Evolutionary conservation across 2,888 invertebrate species (phyloP).

Genomic region (Acanthopleura granulata): DNA sequence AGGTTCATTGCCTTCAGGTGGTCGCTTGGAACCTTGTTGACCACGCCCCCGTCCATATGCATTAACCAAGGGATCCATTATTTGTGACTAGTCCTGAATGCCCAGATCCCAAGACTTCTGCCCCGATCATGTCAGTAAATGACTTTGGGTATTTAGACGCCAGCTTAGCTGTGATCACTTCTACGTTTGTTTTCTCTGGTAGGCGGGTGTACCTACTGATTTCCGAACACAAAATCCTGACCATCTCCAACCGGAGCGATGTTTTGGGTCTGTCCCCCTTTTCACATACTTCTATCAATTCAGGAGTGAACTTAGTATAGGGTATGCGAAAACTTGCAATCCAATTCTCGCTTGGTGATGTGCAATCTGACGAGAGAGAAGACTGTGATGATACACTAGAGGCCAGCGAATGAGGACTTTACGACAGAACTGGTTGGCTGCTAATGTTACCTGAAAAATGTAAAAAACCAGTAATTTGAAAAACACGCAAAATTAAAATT

Average conservation of each 20-base stretch:
- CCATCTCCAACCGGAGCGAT: constrained; percentile 12
- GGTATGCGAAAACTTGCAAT: constrained; percentile 5
- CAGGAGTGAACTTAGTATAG: constrained; percentile 8
- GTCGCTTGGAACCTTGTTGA: background rate
- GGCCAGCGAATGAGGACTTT: background rate
- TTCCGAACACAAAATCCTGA: background rate
- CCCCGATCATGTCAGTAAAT: background rate
- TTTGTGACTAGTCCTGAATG: background rate
- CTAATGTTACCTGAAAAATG: background rate
- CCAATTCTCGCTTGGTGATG: background rate
- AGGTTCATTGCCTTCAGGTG: background rate
- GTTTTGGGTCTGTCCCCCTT: constrained; percentile 14
- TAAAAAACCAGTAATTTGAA: background rate
- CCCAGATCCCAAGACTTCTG: background rate
- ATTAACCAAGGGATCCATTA: constrained; percentile 7
- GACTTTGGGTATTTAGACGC: constrained; percentile 1
- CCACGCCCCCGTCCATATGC: constrained; percentile 1
- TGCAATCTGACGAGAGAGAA: background rate
- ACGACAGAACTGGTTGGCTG: background rate
- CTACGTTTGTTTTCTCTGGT: background rate
- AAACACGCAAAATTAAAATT: background rate
- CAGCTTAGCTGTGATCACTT: background rate
- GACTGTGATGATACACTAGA: background rate
- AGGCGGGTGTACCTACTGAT: background rate
- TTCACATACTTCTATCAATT: background rate